phyloP scores from a whole-genome alignment of 2,888 invertebrate genomes.

The Eupelmus urozonus region DNA sequence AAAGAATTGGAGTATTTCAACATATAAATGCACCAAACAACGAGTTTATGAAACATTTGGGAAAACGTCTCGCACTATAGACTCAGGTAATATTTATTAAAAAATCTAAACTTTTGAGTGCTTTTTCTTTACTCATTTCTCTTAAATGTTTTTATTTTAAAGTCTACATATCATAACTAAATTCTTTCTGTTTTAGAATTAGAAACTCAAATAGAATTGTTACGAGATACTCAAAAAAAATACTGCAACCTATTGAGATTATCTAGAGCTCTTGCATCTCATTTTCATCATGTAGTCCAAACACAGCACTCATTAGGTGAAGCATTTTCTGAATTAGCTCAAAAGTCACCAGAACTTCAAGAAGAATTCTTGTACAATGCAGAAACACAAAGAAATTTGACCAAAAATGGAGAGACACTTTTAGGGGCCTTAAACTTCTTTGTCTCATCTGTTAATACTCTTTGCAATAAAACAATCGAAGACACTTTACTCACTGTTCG shows the following conservation, averaged over 20 bases:
- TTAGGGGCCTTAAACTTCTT: conserved; percentile 97
- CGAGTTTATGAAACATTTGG: conserved; percentile 97
- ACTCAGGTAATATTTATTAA: conserved; percentile 81
- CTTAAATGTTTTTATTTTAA: conserved; percentile 39
- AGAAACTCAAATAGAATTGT: conserved; percentile 94
- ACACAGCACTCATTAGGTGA: conserved; percentile 94
- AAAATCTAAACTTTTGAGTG: conserved; percentile 16
- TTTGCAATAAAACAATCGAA: conserved; percentile 98
- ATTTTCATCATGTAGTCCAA: conserved; percentile 92
- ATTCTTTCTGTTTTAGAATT: conserved; percentile 81
- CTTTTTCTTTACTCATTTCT: conserved; percentile 15
- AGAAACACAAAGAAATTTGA: conserved; percentile 95
- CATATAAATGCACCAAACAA: conserved; percentile 98
- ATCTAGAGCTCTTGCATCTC: conserved; percentile 90
- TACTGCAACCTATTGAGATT: conserved; percentile 92
- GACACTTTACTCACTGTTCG: conserved; percentile 91
- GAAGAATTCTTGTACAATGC: conserved; percentile 97
- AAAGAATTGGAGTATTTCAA: conserved; percentile 98
- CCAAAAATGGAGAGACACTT: conserved; percentile 95
- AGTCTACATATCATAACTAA: conserved; percentile 21
- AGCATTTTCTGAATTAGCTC: conserved; percentile 95
- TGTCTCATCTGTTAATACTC: conserved; percentile 95
- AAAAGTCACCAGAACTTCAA: conserved; percentile 96
- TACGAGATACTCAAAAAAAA: conserved; percentile 96
- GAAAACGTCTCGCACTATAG: conserved; percentile 93